These are phyloP conservation scores for Amblyopsis hoosieri DNA, from an alignment of 2,797 vertebrate genomes.

Conservation along the genomic window DNA sequence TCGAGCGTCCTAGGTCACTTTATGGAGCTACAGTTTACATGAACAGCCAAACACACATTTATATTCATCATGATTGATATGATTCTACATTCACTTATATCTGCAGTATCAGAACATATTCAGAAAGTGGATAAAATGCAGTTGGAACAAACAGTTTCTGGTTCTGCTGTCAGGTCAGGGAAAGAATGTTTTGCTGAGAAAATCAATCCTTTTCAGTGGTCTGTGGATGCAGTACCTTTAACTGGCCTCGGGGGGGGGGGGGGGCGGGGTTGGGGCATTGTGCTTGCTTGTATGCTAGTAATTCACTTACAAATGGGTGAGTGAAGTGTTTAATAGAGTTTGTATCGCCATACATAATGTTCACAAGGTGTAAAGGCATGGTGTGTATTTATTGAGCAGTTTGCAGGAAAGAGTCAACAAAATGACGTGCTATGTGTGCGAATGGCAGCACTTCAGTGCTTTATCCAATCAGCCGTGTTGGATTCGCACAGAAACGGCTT, in stretches of 20 bases:
- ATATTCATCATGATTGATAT: background rate
- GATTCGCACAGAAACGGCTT: too few species aligned
- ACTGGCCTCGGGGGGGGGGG: background rate
- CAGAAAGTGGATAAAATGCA: background rate
- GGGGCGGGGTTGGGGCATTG: slow-evolving; percentile 5
- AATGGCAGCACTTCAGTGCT: too few species aligned
- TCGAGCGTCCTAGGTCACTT: background rate
- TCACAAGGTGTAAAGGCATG: too few species aligned
- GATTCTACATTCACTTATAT: too few species aligned
- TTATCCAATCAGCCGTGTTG: too few species aligned
- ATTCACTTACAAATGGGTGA: too few species aligned
- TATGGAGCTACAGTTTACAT: slow-evolving; percentile 23
- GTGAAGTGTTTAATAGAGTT: too few species aligned
- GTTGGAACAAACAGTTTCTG: slow-evolving; percentile 42
- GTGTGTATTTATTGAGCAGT: too few species aligned
- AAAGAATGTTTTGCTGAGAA: slow-evolving; percentile 39
- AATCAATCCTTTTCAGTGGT: slow-evolving; percentile 22
- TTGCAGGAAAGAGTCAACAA: too few species aligned
- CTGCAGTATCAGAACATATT: too few species aligned
- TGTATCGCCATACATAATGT: too few species aligned
- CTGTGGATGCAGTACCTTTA: slow-evolving; percentile 22
- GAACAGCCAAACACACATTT: background rate
- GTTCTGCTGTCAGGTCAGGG: slow-evolving; percentile 10
- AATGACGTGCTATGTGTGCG: too few species aligned
- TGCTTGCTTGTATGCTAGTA: background rate